phyloP scores from a whole-genome alignment of 2,113 vertebrate genomes.

The Laterallus jamaicensis region DNA sequence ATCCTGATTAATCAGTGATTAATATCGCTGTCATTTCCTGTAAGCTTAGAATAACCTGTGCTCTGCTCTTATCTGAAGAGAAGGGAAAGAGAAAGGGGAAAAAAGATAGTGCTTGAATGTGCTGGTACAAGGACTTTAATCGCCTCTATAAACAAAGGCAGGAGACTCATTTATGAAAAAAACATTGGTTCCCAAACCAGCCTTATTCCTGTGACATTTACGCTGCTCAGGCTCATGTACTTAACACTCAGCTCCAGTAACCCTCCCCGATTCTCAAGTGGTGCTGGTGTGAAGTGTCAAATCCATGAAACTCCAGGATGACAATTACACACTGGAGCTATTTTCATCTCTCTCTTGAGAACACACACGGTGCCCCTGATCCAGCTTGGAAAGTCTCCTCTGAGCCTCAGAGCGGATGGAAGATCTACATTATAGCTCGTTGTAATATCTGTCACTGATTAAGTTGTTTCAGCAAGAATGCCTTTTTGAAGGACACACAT shows the following conservation, averaged over 20 bases:
- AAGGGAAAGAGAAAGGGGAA: not conserved
- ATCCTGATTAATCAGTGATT: constrained; percentile 40
- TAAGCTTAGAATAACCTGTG: constrained; percentile 8
- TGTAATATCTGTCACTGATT: not conserved
- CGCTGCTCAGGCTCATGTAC: not conserved
- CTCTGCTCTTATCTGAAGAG: constrained; percentile 6
- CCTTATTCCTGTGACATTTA: constrained; percentile 40
- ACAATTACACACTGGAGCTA: not conserved
- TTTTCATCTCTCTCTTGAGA: constrained; percentile 24
- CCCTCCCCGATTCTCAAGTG: not conserved
- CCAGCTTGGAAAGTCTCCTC: not conserved
- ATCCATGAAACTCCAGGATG: not conserved
- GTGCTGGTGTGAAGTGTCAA: not conserved
- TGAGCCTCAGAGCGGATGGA: not conserved
- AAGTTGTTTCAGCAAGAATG: not conserved
- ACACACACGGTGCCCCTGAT: accelerated
- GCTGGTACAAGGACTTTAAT: not conserved
- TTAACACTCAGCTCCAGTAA: constrained; percentile 4
- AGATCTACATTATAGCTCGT: not conserved
- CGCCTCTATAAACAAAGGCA: not conserved
- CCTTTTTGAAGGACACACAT: not conserved
- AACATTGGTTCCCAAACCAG: not conserved
- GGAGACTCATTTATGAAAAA: not conserved
- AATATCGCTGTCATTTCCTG: constrained; percentile 28
- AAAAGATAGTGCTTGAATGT: not conserved